Base-by-base conservation (phyloP, 2,797 vertebrate species). In the Melanotaenia nigrans region DNA sequence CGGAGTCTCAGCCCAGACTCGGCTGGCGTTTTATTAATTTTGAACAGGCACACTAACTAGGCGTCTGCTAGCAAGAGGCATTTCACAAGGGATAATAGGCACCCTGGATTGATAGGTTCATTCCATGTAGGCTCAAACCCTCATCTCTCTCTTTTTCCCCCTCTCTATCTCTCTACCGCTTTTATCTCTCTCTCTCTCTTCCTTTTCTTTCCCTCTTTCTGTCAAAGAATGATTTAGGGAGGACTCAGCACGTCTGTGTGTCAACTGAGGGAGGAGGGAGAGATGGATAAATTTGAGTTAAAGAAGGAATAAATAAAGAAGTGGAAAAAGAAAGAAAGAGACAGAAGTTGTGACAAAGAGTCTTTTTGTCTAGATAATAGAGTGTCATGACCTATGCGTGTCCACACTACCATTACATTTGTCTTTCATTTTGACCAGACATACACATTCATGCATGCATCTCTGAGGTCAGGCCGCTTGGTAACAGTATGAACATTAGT, bases 31-130 rank as follows among this genome's bases (percentile, higher is more conserved):
- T 95, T 95, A 95, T 95, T 95, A 93, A 95, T 95, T 95, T 94
- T 92, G 90, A 94, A 94, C 92, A 93, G 92, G 90, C 90, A 81
- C 92, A 92, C 94, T 95, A 95, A 95, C 94, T 95, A 95, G 94
- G 90, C 90, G 83, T 85, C 93, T 92, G 87, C 89, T 90, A 88
- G 92, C 84, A 82, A 91, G 92, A 94, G 87, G 92, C 92, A 90
- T 94, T 93, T 94, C 91, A 89, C 90, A 90, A 73, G 35, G 89
- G 92, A 94, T 95, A 95, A 95, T 94, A 94, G 94, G 90, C 92
- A 88, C 78, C 76, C 77, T 89, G 93, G 94, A 95, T 95, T 95
- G 93, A 95, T 95, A 93, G 94, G 93, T 94, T 95, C 91, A 94
- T 94, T 94, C 93, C 91, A 93, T 91, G 90, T 89, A 90, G 78